These are phyloP conservation scores for Sycobia sp. DNA, from an alignment of 1,140 invertebrate genomes.

Conservation along the genomic window DNA sequence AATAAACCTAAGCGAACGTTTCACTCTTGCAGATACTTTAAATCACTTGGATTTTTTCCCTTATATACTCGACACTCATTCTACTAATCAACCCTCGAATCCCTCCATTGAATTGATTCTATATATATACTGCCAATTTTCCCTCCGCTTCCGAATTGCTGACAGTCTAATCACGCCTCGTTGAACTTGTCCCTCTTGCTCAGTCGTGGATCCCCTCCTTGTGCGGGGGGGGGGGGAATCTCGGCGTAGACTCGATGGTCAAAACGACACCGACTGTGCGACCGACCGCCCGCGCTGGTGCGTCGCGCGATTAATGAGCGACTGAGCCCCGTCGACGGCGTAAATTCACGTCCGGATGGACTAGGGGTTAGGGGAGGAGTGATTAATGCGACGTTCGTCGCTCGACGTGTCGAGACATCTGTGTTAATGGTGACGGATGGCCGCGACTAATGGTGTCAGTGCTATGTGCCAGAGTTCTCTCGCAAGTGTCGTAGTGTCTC, in stretches of 20 bases:
- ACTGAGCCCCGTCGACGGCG: conserved; percentile 39
- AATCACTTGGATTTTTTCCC: too few relatives aligned
- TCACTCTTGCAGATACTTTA: too few relatives aligned
- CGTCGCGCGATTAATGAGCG: conserved; percentile 23
- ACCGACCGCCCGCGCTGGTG: too few relatives aligned
- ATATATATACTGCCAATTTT: too few relatives aligned
- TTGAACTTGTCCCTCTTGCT: conserved; percentile 25
- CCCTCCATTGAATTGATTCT: too few relatives aligned
- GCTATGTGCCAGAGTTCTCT: conserved; percentile 27
- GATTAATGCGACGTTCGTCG: conserved; percentile 53
- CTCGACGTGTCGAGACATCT: conserved; percentile 48
- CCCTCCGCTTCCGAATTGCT: too few relatives aligned
- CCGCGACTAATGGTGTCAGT: conserved; percentile 51
- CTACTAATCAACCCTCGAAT: too few relatives aligned
- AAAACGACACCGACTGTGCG: conserved; percentile 9
- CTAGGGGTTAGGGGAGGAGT: conserved; percentile 35
- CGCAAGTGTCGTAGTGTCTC: neutral
- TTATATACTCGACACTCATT: too few relatives aligned
- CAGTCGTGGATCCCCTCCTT: neutral
- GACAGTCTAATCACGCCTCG: conserved; percentile 12
- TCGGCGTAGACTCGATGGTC: conserved; percentile 1
- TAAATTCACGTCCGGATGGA: conserved; percentile 53
- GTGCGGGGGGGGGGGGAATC: neutral
- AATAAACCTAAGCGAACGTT: too few relatives aligned
- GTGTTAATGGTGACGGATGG: conserved; percentile 57